Percentiles rank a stretch among this genome's conserved stretches.
Evolutionary conservation across 2,797 vertebrate species (phyloP).

Genomic region (Scyliorhinus canicula): DNA sequence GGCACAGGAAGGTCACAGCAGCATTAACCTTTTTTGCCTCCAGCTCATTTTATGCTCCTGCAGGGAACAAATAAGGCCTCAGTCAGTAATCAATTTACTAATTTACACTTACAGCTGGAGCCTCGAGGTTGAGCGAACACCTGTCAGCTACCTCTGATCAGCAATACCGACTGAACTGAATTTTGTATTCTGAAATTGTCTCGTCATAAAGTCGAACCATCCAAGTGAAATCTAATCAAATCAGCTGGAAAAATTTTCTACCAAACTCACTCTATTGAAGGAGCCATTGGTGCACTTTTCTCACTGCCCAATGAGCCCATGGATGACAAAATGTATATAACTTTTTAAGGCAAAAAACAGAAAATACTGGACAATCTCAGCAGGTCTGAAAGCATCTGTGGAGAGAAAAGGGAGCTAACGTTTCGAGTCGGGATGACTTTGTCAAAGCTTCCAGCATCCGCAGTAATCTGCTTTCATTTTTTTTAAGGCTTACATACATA

Average conservation of each 20-base stretch:
- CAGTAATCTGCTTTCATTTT: too few relatives aligned
- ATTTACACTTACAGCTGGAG: constrained; percentile 9
- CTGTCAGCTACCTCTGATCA: constrained; percentile 14
- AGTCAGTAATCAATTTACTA: constrained; percentile 29
- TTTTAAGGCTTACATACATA: neutral
- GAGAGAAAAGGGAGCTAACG: too few relatives aligned
- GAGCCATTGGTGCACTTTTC: too few relatives aligned
- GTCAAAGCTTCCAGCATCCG: too few relatives aligned
- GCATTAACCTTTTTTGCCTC: constrained; percentile 28
- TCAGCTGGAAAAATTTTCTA: neutral
- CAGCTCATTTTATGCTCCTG: neutral
- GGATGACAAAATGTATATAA: too few relatives aligned
- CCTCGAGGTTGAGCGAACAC: neutral
- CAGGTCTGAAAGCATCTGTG: too few relatives aligned
- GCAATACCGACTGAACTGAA: neutral
- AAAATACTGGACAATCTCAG: too few relatives aligned
- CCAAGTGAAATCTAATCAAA: constrained; percentile 26
- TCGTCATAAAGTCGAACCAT: neutral
- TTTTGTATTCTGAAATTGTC: neutral
- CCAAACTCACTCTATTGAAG: neutral
- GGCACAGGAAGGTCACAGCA: neutral
- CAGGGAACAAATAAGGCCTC: neutral
- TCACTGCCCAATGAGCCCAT: neutral
- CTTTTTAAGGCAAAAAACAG: neutral
- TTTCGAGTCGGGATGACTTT: too few relatives aligned